phyloP scores from a whole-genome alignment of 2,888 invertebrate species.

The Globia sparganii region DNA sequence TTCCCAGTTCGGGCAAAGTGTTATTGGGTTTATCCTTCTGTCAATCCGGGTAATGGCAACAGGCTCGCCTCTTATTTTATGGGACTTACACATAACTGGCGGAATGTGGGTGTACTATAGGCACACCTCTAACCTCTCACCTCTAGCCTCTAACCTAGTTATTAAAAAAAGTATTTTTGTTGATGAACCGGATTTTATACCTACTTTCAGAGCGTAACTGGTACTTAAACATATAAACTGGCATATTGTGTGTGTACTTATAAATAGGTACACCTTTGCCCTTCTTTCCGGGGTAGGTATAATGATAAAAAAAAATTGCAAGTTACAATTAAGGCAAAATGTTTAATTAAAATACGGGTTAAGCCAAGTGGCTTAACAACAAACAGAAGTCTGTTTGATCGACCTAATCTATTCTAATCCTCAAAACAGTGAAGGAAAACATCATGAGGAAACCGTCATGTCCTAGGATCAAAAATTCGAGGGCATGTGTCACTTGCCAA shows the following conservation, averaged over 20 bases:
- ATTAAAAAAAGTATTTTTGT: too few relatives aligned
- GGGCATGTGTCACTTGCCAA: neutral
- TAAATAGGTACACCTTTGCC: neutral
- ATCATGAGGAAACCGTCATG: neutral
- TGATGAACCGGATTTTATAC: too few relatives aligned
- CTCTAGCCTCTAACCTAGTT: too few relatives aligned
- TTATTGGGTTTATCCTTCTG: neutral
- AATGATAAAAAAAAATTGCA: neutral
- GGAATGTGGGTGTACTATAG: neutral
- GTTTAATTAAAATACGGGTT: neutral
- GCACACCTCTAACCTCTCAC: too few relatives aligned
- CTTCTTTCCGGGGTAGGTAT: too few relatives aligned
- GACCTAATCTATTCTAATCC: slow-evolving; percentile 4
- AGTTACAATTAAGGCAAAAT: neutral
- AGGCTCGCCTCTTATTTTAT: too few relatives aligned
- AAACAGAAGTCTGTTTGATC: neutral
- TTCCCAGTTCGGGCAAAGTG: neutral
- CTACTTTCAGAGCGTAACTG: too few relatives aligned
- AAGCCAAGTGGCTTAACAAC: neutral
- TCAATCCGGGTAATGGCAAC: neutral
- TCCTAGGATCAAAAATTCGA: neutral
- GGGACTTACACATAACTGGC: neutral
- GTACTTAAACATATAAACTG: neutral
- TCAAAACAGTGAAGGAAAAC: neutral
- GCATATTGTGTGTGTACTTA: neutral